Base-by-base conservation (phyloP, 2,888 invertebrate genomes). In the Gandaritis pyraliata region DNA sequence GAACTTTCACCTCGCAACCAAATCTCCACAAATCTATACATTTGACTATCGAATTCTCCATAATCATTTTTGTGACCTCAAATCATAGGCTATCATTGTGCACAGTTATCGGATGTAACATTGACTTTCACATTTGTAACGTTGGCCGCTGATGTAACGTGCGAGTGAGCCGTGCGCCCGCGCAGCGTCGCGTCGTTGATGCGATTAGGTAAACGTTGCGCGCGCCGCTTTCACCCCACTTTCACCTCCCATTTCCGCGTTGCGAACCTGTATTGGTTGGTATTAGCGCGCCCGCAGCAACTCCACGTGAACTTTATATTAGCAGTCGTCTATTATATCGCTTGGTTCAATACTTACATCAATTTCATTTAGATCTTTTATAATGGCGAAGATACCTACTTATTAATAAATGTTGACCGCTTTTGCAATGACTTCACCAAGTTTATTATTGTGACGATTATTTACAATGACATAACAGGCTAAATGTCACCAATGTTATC, bases 201-300 rank as follows among this genome's bases (percentile, higher is more conserved):
- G 77, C 82, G 83, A 86, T 90, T 91, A 90, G 90, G 90, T 90
- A 90, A 90, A 90, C 86, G 87, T 83, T 87, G 86, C 85, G 84
- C 81, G 82, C 81, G 77, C 83, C 79, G 86, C 91, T 90, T 90
- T 91, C 91, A 87, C 89, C 85, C 82, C 83, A 90, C 90, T 90
- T 90, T 90, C 91, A 87, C 90, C 85, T 77, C 75, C n/a, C 74
- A 84, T 85, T 90, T 91, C 90, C 92, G 90, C 85, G 83, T 90
- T 81, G 69, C 75, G 69, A 67, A 68, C 64, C 63, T 66, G 65
- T 58, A 77, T 6, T 23, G 23, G n/a, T 66, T 71, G 69, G 29
- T 29, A 29, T 29, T 33, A 33, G 33, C 10, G 72, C 74, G 73
- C 73, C 74, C 70, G 68, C 68, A 70, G 70, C 72, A 72, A 39